phyloP scores from a whole-genome alignment of 2,113 vertebrate genomes.

The Hydrochoerus hydrochaeris region DNA sequence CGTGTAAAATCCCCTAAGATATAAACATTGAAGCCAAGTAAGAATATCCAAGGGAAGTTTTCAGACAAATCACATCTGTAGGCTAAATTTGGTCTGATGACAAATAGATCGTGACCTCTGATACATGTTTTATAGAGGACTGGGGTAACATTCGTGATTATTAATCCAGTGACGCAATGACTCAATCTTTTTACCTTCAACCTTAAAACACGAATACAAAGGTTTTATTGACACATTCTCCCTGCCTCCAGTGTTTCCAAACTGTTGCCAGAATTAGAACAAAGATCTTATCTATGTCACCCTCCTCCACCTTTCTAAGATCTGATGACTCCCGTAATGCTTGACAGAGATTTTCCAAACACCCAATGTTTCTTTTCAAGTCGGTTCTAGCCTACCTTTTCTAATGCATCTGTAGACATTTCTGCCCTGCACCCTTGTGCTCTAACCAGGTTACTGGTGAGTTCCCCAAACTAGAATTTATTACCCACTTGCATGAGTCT shows the following conservation, averaged over 20 bases:
- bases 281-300: background rate
- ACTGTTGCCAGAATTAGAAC: background rate
- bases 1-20: background rate
- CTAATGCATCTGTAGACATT: background rate
- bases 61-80: slow-evolving; percentile 9
- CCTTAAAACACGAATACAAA: slow-evolving; percentile 46
- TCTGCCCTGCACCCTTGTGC: background rate
- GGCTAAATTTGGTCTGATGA: background rate
- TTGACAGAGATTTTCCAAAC: background rate
- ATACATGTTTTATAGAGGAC: background rate
- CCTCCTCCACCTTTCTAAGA: background rate
- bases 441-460: background rate
- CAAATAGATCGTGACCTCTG: background rate
- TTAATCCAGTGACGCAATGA: background rate
- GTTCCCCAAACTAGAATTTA: background rate
- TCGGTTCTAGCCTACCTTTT: background rate
- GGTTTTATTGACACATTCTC: background rate
- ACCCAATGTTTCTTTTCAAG: background rate
- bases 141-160: background rate
- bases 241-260: background rate
- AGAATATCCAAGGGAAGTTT: slow-evolving; percentile 26
- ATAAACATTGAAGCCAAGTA: slow-evolving; percentile 29
- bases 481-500: background rate
- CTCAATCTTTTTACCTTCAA: slow-evolving; percentile 48
- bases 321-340: background rate